These are phyloP conservation scores for Eciton burchellii DNA, from an alignment of 1,140 invertebrate genomes.

Conservation along the genomic window DNA sequence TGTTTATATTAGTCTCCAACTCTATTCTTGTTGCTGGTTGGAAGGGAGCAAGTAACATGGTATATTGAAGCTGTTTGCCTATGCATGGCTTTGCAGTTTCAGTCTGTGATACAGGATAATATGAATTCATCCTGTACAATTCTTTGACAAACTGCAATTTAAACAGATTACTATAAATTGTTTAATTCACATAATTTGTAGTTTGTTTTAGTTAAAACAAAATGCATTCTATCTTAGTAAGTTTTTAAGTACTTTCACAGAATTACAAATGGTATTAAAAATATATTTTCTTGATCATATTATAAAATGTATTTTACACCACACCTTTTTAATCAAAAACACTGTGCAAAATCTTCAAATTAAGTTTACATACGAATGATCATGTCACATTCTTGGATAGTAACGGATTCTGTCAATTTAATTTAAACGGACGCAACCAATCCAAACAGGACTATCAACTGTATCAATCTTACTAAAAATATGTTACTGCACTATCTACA, in stretches of 20 bases:
- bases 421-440: not conserved
- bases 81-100: not conserved
- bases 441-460: not conserved
- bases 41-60: conserved; percentile 79
- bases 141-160: not conserved
- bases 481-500: too few species aligned
- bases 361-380: not conserved
- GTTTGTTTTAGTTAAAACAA: not conserved
- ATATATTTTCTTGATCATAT: not conserved
- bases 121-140: conserved; percentile 6
- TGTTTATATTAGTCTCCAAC: conserved; percentile 75
- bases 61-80: conserved; percentile 34
- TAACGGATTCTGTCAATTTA: conserved; percentile 29
- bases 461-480: too few species aligned
- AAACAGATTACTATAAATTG: not conserved
- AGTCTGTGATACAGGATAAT: not conserved
- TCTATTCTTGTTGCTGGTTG: conserved; percentile 79
- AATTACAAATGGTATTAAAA: not conserved
- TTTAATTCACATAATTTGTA: not conserved
- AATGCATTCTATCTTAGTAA: not conserved
- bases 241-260: not conserved
- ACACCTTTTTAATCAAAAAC: not conserved
- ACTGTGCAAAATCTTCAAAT: not conserved
- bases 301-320: not conserved
- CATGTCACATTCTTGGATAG: not conserved